Percentiles rank a stretch among this genome's conserved stretches.
Conservation (phyloP, 2,888 invertebrate species). For the Macaria notata region DNA sequence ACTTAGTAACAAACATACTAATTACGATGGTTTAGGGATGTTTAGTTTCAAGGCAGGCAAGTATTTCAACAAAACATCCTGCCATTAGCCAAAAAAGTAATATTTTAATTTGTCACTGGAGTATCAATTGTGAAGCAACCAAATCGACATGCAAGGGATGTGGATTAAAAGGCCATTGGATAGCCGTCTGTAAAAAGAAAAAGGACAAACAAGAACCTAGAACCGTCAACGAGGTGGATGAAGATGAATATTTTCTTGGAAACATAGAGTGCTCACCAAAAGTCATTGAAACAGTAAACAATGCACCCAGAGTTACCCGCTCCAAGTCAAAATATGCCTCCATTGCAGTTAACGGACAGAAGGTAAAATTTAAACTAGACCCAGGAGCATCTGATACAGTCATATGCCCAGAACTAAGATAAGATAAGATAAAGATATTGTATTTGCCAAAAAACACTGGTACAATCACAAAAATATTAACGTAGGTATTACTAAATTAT, state of each 20-base stretch:
- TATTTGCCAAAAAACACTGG: no score
- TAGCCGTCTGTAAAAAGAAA: slow-evolving; percentile 4
- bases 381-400: slow-evolving; percentile 3
- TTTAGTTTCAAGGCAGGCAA: no score
- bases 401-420: slow-evolving; percentile 5
- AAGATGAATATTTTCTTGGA: not conserved
- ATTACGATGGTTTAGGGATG: no score
- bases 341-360: not conserved
- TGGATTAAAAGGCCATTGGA: slow-evolving; percentile 2
- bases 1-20: no score
- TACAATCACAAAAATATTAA: no score
- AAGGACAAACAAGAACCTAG: not conserved
- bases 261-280: slow-evolving; percentile 1
- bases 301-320: not conserved
- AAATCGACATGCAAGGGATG: slow-evolving; percentile 3
- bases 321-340: slow-evolving; percentile 1
- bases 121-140: slow-evolving; percentile 3
- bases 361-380: slow-evolving; percentile 3
- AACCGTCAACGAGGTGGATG: slow-evolving; percentile 1
- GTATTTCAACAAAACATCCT: no score
- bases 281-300: not conserved
- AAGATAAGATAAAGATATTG: no score
- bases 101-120: no score
- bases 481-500: no score
- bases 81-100: no score